Evolutionary conservation across 2,113 vertebrate genomes (phyloP), one percentile per base, ranked within the genome.

Genomic region (Columba livia): DNA sequence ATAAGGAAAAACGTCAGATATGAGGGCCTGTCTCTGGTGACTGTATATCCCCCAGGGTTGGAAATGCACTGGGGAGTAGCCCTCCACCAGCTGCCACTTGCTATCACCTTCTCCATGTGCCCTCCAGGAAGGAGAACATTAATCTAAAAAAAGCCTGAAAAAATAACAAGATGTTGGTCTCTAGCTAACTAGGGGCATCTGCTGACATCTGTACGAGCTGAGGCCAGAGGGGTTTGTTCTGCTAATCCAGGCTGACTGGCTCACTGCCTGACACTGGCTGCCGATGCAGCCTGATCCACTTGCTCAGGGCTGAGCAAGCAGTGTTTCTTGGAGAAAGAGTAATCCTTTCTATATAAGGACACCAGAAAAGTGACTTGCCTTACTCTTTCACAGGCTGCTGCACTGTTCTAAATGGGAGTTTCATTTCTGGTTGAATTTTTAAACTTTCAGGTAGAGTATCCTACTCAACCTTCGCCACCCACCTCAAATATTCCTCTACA

Each of bases 351-450:
- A 29, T 69, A 28, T 79, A 64, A 90, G 56, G 58, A 38, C 53
- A 61, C 31, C 31, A 50, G 40, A 72, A 64, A 66, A 70, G 17
- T 44, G 23, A 60, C 20, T 53, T 84, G 15, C 12, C 16, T 91
- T 36, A 32, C 17, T 12, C 13, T 72, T 79, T 25, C 44, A 23
- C 1, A 23, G 28, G 31, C 57, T 47, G 31, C 57, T 5, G 10
- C 2, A 2, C 48, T n/a, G 36, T 31, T 93, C 54, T 92, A 90
- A 94, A 66, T 1, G 1, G 20, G 17, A 57, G 80, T 81, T 96
- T 84, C n/a, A 19, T 69, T 96, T 95, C 83, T 86, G 50, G 79
- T 72, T 89, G 79, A 92, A 82, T 87, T 93, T 91, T 94, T 94
- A 83, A 65, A 31, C 44, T 96, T 86, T 84, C 79, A 19, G 25